Conservation (phyloP, 2,113 vertebrate species). For the Gymnogyps californianus region DNA sequence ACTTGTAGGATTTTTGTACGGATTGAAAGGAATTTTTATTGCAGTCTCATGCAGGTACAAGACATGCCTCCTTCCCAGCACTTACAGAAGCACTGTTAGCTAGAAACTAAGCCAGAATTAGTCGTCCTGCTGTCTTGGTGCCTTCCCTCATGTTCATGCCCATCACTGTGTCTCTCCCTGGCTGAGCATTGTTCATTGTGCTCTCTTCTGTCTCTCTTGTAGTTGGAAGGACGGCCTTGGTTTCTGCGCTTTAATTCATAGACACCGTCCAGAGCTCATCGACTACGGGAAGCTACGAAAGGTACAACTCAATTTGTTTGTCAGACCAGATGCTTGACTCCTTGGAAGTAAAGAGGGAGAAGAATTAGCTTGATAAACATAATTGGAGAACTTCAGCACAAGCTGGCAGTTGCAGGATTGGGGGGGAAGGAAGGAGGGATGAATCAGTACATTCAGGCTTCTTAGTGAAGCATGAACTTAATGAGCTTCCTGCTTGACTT, state of each 20-base stretch:
- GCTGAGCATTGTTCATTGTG: not conserved
- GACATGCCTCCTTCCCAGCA: not conserved
- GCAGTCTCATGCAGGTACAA: not conserved
- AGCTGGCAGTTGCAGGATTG: not conserved
- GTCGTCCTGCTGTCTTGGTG: not conserved
- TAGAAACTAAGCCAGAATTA: not conserved
- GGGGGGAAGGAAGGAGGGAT: not conserved
- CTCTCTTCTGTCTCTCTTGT: not conserved
- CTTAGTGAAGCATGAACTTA: slow-evolving; percentile 41
- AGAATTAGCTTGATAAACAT: slow-evolving; percentile 28
- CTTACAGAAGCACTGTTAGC: not conserved
- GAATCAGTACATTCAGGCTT: slow-evolving; percentile 48
- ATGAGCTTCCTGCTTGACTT: slow-evolving; percentile 33
- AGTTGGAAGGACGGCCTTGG: slow-evolving; percentile 99
- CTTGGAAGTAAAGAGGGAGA: not conserved
- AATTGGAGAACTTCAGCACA: slow-evolving; percentile 23
- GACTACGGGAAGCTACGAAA: slow-evolving; percentile 96
- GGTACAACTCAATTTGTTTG: slow-evolving; percentile 67
- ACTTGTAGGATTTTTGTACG: not conserved
- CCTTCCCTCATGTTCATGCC: not conserved
- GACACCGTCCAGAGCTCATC: slow-evolving; percentile 97
- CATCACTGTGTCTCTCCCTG: not conserved
- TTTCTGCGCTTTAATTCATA: slow-evolving; percentile 97
- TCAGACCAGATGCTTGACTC: not conserved
- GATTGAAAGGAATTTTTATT: not conserved